These are phyloP conservation scores for Catocala nupta DNA, from an alignment of 2,888 invertebrate species.

Conservation along the genomic window DNA sequence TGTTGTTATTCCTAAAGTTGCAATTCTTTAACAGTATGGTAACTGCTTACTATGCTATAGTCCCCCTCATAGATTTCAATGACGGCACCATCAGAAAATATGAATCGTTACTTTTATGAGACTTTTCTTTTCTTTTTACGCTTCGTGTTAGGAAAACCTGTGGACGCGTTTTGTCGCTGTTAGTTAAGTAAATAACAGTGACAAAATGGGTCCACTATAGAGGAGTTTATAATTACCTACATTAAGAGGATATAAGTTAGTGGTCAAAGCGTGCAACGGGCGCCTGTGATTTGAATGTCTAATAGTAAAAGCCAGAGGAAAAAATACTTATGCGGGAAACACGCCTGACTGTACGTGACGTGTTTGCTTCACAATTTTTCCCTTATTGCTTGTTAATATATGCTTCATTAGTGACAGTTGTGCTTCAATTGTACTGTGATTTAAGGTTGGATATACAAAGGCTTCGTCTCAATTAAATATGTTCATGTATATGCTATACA, in stretches of 20 bases:
- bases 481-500: too few relatives aligned
- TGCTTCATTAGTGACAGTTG: conserved; percentile 6
- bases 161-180: too few relatives aligned
- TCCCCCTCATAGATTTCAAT: too few relatives aligned
- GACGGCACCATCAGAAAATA: too few relatives aligned
- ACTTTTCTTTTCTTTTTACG: too few relatives aligned
- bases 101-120: too few relatives aligned
- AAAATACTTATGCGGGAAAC: conserved; percentile 27
- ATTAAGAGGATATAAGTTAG: conserved; percentile 69
- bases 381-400: neutral
- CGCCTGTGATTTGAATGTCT: conserved; percentile 73
- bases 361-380: neutral
- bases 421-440: neutral
- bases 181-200: neutral
- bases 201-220: conserved; percentile 45
- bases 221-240: conserved; percentile 71
- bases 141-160: too few relatives aligned
- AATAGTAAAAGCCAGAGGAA: conserved; percentile 56
- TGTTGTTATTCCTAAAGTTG: too few relatives aligned
- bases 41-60: too few relatives aligned
- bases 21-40: too few relatives aligned
- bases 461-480: too few relatives aligned
- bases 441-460: too few relatives aligned
- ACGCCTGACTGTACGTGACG: conserved; percentile 7
- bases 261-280: conserved; percentile 57